Evolutionary conservation across 2,888 invertebrate species (phyloP).

Genomic region (Dryocosmus kuriphilus): DNA sequence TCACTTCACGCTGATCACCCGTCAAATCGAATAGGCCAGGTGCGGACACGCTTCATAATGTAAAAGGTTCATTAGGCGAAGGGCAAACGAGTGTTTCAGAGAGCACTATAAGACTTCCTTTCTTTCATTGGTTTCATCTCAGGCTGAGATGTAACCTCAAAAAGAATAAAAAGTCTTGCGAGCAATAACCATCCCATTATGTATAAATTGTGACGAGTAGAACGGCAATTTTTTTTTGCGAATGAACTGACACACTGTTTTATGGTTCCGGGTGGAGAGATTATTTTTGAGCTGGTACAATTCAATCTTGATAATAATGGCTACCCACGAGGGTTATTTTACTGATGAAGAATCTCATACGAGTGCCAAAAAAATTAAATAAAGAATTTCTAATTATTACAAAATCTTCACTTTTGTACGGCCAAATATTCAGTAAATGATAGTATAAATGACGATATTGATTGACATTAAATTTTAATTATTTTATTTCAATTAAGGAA

Average conservation of each 20-base stretch:
- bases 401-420: too few species aligned
- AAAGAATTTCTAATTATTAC: too few species aligned
- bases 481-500: too few species aligned
- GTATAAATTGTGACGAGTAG: slow-evolving; percentile 28
- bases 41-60: slow-evolving; percentile 45
- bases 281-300: not conserved
- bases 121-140: slow-evolving; percentile 44
- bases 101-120: slow-evolving; percentile 38
- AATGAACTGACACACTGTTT: slow-evolving; percentile 18
- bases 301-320: not conserved
- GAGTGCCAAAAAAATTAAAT: not conserved
- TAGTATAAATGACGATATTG: too few species aligned
- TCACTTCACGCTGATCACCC: slow-evolving; percentile 44
- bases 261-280: not conserved
- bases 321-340: not conserved
- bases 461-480: too few species aligned
- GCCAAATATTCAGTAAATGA: too few species aligned
- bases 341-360: not conserved
- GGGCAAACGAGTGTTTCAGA: slow-evolving; percentile 36
- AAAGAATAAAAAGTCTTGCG: slow-evolving; percentile 38
- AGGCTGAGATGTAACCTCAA: not conserved
- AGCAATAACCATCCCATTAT: slow-evolving; percentile 41
- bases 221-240: slow-evolving; percentile 6
- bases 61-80: slow-evolving; percentile 44
- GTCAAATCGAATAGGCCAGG: slow-evolving; percentile 46